phyloP scores from a whole-genome alignment of 2,797 vertebrate genomes.

The Peromyscus melanophrys region DNA sequence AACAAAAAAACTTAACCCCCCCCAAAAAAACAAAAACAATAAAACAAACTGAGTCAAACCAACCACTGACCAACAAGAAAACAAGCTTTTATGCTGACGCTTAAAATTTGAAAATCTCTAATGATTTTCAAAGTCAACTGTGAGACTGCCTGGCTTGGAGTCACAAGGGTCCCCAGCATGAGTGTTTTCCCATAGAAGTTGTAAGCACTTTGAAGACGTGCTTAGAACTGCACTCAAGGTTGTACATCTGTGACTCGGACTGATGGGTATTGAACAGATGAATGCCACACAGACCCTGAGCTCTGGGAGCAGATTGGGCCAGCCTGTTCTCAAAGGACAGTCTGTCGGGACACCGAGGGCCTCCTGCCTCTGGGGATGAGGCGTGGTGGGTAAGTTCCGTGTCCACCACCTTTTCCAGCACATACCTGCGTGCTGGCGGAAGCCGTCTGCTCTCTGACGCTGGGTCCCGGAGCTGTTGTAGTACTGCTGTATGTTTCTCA shows the following conservation, averaged over 20 bases:
- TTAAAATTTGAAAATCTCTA: background rate
- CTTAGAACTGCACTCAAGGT: background rate
- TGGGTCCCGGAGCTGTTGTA: background rate
- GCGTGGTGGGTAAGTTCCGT: background rate
- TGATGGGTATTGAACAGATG: background rate
- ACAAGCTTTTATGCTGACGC: background rate
- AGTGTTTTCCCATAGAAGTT: background rate
- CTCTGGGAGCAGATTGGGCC: background rate
- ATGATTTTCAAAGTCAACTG: background rate
- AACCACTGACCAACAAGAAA: background rate
- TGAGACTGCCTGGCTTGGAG: background rate
- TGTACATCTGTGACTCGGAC: background rate
- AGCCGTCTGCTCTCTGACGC: background rate
- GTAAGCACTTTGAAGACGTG: background rate
- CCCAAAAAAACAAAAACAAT: background rate
- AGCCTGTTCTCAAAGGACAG: background rate
- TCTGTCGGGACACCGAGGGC: background rate
- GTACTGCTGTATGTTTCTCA: conserved; percentile 41
- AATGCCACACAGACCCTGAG: background rate
- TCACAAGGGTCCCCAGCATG: background rate
- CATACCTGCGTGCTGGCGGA: background rate
- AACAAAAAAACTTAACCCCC: no score
- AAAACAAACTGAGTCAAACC: background rate
- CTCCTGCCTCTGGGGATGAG: background rate
- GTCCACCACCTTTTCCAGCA: background rate